phyloP scores from a whole-genome alignment of 2,888 invertebrate genomes.

The Cataglyphis cursor region DNA sequence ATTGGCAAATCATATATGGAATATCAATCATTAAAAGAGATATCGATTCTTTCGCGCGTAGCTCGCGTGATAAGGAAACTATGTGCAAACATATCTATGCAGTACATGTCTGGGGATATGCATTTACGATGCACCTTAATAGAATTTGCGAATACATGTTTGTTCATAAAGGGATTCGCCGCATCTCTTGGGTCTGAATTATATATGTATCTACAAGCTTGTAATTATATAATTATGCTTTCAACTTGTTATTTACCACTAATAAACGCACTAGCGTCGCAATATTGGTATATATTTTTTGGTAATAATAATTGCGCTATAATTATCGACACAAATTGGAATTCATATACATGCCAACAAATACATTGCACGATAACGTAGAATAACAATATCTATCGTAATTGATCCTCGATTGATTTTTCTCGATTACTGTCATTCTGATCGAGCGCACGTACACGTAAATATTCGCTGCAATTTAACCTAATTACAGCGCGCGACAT shows the following conservation, averaged over 20 bases:
- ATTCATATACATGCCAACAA: neutral
- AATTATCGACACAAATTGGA: constrained; percentile 33
- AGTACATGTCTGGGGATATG: neutral
- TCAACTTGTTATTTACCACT: constrained; percentile 18
- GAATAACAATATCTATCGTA: neutral
- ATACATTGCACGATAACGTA: constrained; percentile 20
- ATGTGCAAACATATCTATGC: no score
- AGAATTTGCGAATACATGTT: constrained; percentile 10
- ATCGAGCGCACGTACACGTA: constrained; percentile 22
- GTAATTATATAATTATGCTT: constrained; percentile 17
- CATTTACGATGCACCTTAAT: constrained; percentile 8
- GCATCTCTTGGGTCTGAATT: neutral
- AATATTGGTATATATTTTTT: constrained; percentile 23
- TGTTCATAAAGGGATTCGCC: constrained; percentile 22
- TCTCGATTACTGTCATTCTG: neutral
- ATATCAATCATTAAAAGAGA: neutral
- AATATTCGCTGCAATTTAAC: constrained; percentile 47
- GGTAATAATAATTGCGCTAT: constrained; percentile 12
- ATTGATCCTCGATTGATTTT: constrained; percentile 38
- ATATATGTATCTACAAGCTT: neutral
- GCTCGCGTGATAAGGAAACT: neutral
- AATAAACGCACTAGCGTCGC: neutral
- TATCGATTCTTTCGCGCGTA: neutral
- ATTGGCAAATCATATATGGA: neutral
- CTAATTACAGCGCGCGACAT: constrained; percentile 26